Conservation (phyloP, 2,888 invertebrate species). For the Yponomeuta evonymella region DNA sequence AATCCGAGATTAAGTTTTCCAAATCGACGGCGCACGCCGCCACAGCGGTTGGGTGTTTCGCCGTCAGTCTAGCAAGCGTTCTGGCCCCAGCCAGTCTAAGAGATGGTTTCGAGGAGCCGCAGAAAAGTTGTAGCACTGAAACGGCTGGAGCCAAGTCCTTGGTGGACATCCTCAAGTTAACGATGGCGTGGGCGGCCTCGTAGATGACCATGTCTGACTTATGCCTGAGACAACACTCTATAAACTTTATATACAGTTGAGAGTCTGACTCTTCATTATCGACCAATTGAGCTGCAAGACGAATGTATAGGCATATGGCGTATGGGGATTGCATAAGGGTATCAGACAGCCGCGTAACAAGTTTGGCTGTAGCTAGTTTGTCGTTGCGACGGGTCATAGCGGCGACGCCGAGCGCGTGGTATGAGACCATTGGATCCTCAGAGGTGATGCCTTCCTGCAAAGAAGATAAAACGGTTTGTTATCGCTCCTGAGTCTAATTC, state of each 20-base stretch:
- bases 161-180: constrained; percentile 89
- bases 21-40: constrained; percentile 98
- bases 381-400: constrained; percentile 96
- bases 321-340: constrained; percentile 94
- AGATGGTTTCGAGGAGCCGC: constrained; percentile 97
- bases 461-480: too few relatives aligned
- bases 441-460: constrained; percentile 66
- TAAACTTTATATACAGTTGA: constrained; percentile 90
- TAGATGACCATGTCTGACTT: constrained; percentile 99
- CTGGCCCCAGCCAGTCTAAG: constrained; percentile 97
- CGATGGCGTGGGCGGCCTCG: constrained; percentile 98
- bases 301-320: constrained; percentile 95
- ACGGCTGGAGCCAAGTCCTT: constrained; percentile 96
- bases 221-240: constrained; percentile 95
- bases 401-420: constrained; percentile 98
- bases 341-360: constrained; percentile 92
- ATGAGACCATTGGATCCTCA: constrained; percentile 91
- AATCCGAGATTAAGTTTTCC: constrained; percentile 98
- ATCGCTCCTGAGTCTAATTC: too few relatives aligned
- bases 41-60: constrained; percentile 96
- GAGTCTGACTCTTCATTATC: constrained; percentile 89
- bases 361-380: constrained; percentile 95
- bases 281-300: constrained; percentile 94
- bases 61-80: constrained; percentile 96
- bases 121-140: constrained; percentile 97